These are phyloP conservation scores for Drosophila aldrichi DNA, from an alignment of 2,888 invertebrate species.

Conservation along the genomic window DNA sequence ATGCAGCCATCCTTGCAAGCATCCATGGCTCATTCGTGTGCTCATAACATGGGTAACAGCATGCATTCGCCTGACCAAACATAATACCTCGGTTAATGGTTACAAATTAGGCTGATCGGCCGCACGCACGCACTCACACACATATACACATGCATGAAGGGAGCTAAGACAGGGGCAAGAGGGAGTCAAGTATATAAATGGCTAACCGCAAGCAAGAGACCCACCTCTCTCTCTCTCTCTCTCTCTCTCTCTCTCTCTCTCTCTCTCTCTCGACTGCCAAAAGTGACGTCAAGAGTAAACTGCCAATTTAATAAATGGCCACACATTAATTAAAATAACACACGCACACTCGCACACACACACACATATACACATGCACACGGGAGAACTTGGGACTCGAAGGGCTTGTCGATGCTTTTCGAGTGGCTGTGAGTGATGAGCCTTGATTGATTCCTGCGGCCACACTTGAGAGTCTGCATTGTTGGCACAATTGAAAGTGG, in stretches of 20 bases:
- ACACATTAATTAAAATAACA: conserved; percentile 81
- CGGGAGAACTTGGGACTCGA: conserved; percentile 37
- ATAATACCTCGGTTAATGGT: conserved; percentile 81
- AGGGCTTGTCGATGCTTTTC: conserved; percentile 40
- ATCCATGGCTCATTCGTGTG: conserved; percentile 28
- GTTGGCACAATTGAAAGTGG: conserved; percentile 67
- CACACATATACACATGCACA: conserved; percentile 45
- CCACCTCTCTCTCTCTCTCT: conserved; percentile 32
- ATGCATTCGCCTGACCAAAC: conserved; percentile 62
- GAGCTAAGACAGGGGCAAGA: conserved; percentile 18
- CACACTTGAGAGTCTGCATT: conserved; percentile 77
- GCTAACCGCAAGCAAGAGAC: conserved; percentile 48
- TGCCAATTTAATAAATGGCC: conserved; percentile 84
- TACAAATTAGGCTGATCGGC: conserved; percentile 82
- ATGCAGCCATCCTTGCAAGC: conserved; percentile 22
- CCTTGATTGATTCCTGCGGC: conserved; percentile 83
- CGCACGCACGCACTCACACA: conserved; percentile 53
- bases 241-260: conserved; percentile 17
- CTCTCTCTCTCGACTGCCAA: too few relatives aligned
- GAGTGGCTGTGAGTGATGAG: conserved; percentile 79
- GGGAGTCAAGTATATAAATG: conserved; percentile 50
- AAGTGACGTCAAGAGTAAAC: conserved; percentile 69
- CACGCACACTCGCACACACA: conserved; percentile 30
- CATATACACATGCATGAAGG: neutral
- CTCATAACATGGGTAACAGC: conserved; percentile 50